Percentiles rank a stretch among this genome's conserved stretches.
Evolutionary conservation across 2,113 vertebrate species (phyloP).

Genomic region (Chrysemys picta): DNA sequence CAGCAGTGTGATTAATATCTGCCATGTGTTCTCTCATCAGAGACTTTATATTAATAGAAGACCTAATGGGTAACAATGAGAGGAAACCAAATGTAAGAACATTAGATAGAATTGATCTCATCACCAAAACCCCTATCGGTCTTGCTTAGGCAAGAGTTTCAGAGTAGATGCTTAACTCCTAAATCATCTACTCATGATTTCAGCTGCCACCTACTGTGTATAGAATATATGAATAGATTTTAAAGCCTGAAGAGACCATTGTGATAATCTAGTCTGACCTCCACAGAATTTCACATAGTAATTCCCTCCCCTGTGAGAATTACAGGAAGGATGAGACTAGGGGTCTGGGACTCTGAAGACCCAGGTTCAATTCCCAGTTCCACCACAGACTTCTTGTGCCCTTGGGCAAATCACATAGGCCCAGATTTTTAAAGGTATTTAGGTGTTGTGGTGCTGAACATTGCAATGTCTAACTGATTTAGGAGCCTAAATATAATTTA

Average conservation of each 20-base stretch:
- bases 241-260: not conserved
- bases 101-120: not conserved
- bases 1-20: not conserved
- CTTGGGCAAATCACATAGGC: not conserved
- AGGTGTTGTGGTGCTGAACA: too few species aligned
- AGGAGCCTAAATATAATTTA: too few species aligned
- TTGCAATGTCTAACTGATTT: too few species aligned
- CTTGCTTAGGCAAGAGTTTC: not conserved
- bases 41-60: not conserved
- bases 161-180: not conserved
- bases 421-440: too few species aligned
- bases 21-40: not conserved
- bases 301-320: not conserved
- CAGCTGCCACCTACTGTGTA: not conserved
- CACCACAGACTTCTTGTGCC: not conserved
- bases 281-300: not conserved
- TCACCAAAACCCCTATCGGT: not conserved
- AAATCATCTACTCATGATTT: not conserved
- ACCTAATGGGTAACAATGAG: not conserved
- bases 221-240: not conserved
- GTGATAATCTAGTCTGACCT: not conserved
- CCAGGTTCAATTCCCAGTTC: not conserved
- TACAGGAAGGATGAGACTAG: not conserved
- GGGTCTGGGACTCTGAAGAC: rapidly evolving
- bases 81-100: not conserved